Conservation (phyloP, 2,797 vertebrate species). For the Semaprochilodus insignis region DNA sequence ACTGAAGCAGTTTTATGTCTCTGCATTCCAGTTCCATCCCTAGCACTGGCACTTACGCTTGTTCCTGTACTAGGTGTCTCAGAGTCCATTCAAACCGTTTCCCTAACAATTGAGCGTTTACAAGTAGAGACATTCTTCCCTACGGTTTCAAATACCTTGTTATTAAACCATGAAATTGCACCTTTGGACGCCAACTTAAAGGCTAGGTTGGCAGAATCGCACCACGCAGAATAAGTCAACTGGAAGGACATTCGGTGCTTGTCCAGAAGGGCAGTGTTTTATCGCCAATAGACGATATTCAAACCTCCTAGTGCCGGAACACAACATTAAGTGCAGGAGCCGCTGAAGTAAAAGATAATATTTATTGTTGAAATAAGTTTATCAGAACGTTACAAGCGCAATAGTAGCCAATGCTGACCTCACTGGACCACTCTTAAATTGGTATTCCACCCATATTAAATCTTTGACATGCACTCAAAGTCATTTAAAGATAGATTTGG, state of each 20-base stretch:
- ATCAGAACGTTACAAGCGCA: conserved; percentile 46
- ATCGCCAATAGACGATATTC: conserved; percentile 50
- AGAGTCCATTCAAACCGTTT: conserved; percentile 50
- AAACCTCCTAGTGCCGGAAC: conserved; percentile 50
- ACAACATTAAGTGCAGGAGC: conserved; percentile 39
- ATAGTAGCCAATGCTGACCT: conserved; percentile 9
- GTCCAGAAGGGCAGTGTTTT: conserved; percentile 56
- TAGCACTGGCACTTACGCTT: conserved; percentile 41
- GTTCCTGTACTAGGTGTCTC: conserved; percentile 55
- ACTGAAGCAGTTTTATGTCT: conserved; percentile 55
- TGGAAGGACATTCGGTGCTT: conserved; percentile 43
- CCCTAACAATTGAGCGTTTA: conserved; percentile 58
- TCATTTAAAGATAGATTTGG: no score
- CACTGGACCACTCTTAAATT: neutral
- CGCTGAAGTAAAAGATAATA: conserved; percentile 52
- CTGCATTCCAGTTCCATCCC: conserved; percentile 50
- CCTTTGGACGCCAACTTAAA: conserved; percentile 42
- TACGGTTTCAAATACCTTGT: conserved; percentile 57
- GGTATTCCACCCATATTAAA: no score
- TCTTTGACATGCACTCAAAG: no score
- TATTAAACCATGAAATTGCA: conserved; percentile 58
- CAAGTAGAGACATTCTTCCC: conserved; percentile 55
- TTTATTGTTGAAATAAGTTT: conserved; percentile 56
- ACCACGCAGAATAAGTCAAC: conserved; percentile 46
- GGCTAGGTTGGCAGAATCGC: conserved; percentile 39